A percentile compares a stretch with the other conserved stretches of the same genome.
Evolutionary conservation across 2,113 vertebrate species (phyloP).

Genomic region (Ahaetulla prasina): DNA sequence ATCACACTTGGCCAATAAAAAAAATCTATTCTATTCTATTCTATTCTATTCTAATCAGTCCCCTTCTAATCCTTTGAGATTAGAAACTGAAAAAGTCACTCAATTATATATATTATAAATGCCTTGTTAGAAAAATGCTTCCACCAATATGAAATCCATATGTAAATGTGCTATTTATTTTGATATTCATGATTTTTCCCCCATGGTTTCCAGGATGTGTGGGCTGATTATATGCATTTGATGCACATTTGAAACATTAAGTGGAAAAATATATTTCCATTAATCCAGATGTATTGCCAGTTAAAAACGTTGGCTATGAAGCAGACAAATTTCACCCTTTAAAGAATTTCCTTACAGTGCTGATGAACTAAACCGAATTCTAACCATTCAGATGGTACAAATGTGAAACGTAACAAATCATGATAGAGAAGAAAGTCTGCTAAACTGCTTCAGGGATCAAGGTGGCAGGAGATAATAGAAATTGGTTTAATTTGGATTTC

Average conservation of each 20-base stretch:
- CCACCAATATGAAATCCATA: background rate
- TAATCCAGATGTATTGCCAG: background rate
- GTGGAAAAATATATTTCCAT: background rate
- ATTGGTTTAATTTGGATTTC: background rate
- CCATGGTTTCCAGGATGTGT: background rate
- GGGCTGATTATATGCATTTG: background rate
- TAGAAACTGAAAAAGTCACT: background rate
- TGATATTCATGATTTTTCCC: background rate
- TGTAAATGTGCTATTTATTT: background rate
- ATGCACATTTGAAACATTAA: background rate
- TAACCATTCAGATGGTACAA: background rate
- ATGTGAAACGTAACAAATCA: background rate
- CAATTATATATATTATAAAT: background rate
- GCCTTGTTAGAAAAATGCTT: background rate
- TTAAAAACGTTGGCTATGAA: background rate
- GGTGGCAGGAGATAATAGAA: background rate
- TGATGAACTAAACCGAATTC: background rate
- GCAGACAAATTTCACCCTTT: background rate
- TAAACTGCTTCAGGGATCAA: background rate
- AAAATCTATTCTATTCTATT: no score
- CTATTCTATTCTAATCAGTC: no score
- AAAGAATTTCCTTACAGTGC: background rate
- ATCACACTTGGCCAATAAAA: no score
- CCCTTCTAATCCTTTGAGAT: background rate
- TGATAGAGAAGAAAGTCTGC: background rate